Conservation (phyloP, 1,140 invertebrate genomes). For the Diorhabda sublineata region DNA sequence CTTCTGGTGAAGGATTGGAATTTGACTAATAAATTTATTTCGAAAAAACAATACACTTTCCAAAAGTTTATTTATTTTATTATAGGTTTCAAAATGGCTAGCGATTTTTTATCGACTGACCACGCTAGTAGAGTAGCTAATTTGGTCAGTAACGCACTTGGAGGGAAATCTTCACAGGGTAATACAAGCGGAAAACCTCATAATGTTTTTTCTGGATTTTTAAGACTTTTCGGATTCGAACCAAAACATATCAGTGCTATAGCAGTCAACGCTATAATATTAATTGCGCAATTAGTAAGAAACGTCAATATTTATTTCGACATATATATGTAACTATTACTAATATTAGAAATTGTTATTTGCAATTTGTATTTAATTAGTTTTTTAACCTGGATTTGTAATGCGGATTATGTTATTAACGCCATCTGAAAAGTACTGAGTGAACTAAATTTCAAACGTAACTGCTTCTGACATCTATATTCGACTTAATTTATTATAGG, state of each 20-base stretch:
- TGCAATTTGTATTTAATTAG: no score
- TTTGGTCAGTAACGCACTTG: slow-evolving; percentile 51
- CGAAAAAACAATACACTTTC: background rate
- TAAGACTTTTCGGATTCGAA: slow-evolving; percentile 69
- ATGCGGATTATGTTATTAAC: no score
- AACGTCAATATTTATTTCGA: no score
- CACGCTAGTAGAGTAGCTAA: slow-evolving; percentile 50
- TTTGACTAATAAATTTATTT: background rate
- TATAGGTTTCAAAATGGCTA: slow-evolving; percentile 59
- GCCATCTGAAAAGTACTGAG: no score
- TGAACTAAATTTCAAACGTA: no score
- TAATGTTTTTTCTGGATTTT: slow-evolving; percentile 58
- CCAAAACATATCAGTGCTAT: slow-evolving; percentile 70
- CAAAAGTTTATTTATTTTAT: background rate
- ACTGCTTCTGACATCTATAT: no score
- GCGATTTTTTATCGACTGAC: slow-evolving; percentile 55
- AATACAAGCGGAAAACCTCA: slow-evolving; percentile 29
- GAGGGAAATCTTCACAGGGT: slow-evolving; percentile 27
- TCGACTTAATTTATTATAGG: no score
- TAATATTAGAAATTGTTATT: no score
- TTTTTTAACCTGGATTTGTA: no score
- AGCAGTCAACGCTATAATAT: slow-evolving; percentile 73
- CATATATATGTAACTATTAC: no score
- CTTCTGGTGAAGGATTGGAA: background rate
- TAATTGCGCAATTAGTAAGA: slow-evolving; percentile 76